Evolutionary conservation across 2,888 invertebrate species (phyloP).

Genomic region (Anaspis maculata): DNA sequence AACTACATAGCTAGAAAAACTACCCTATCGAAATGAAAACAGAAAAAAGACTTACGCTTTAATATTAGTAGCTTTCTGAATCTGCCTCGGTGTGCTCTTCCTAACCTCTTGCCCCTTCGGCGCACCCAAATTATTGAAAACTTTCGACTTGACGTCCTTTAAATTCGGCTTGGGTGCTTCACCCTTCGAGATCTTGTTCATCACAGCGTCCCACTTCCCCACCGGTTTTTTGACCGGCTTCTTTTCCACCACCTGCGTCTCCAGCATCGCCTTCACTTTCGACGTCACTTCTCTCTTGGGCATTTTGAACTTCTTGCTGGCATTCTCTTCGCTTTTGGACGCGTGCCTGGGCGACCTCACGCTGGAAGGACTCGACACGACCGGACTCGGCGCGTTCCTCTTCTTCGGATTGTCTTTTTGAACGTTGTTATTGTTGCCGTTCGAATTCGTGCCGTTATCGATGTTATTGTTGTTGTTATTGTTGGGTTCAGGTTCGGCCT

Average conservation of each 20-base stretch:
- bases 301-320: constrained; percentile 66
- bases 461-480: constrained; percentile 3
- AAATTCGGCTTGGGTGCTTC: constrained; percentile 64
- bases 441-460: constrained; percentile 28
- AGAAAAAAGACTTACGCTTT: constrained; percentile 30
- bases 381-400: constrained; percentile 32
- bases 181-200: constrained; percentile 70
- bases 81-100: constrained; percentile 18
- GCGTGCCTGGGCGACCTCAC: constrained; percentile 30
- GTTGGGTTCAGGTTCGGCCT: constrained; percentile 18
- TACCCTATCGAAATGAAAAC: too few species aligned
- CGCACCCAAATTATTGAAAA: constrained; percentile 28
- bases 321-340: constrained; percentile 41
- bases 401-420: constrained; percentile 24
- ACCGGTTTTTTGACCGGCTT: constrained; percentile 47
- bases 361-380: constrained; percentile 32
- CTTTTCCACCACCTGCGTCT: constrained; percentile 45
- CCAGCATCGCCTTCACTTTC: constrained; percentile 67
- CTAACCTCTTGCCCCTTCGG: constrained; percentile 15
- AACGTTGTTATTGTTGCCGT: constrained; percentile 8
- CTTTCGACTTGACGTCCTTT: constrained; percentile 84
- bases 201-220: constrained; percentile 76
- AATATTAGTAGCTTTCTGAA: constrained; percentile 27
- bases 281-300: constrained; percentile 69
- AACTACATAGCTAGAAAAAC: too few species aligned